Percentiles rank a stretch among this genome's conserved stretches.
These are phyloP conservation scores for Crossoptilon crossoptilon DNA, from an alignment of 2,797 vertebrate species.

Conservation along the genomic window DNA sequence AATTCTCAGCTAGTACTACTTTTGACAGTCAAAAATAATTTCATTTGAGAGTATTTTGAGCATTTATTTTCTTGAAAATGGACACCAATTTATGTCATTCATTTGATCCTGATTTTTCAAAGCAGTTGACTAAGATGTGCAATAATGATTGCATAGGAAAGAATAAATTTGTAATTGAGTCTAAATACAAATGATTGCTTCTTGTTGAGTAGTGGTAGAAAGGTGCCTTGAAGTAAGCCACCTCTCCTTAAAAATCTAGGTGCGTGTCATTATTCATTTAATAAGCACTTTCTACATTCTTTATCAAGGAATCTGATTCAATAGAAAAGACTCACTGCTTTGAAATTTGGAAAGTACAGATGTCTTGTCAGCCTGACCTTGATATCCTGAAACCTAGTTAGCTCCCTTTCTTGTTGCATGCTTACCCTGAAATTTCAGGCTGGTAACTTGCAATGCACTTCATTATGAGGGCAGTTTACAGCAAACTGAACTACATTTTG, in stretches of 20 bases:
- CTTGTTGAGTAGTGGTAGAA: neutral
- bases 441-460: neutral
- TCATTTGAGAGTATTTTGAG: neutral
- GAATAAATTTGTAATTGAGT: neutral
- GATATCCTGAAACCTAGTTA: neutral
- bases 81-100: no score
- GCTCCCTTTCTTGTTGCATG: neutral
- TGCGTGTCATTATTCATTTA: fast-evolving
- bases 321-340: neutral
- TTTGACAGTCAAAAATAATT: neutral
- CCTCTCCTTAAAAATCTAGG: neutral
- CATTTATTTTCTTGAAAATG: neutral
- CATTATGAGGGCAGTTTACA: neutral
- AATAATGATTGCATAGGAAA: neutral
- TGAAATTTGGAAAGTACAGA: neutral
- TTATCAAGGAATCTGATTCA: neutral
- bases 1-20: neutral
- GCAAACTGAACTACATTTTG: neutral
- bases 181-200: neutral
- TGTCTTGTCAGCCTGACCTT: neutral
- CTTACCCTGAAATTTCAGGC: neutral
- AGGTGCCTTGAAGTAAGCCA: neutral
- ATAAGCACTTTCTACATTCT: neutral
- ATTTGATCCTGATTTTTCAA: neutral
- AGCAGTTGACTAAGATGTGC: neutral